phyloP scores from a whole-genome alignment of 2,888 invertebrate genomes.

The Eudemis profundana region DNA sequence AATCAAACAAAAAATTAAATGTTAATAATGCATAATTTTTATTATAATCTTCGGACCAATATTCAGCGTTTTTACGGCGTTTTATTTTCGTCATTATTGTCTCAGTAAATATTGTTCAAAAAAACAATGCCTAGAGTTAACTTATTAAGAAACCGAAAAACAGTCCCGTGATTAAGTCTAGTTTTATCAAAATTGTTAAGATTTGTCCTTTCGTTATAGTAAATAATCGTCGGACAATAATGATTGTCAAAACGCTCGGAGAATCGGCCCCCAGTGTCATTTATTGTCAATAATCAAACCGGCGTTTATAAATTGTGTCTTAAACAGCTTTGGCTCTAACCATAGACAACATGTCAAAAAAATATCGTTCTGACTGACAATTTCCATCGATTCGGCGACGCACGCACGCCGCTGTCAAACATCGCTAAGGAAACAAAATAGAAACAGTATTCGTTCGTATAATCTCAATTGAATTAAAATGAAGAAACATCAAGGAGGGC shows the following conservation, averaged over 20 bases:
- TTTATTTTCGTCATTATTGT: no score
- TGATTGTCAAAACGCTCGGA: no score
- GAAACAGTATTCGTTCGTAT: conserved; percentile 49
- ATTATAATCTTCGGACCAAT: no score
- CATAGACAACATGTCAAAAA: conserved; percentile 50
- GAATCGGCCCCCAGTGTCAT: no score
- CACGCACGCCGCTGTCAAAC: conserved; percentile 65
- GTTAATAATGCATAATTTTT: not conserved
- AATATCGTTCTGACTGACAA: conserved; percentile 55
- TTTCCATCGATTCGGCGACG: conserved; percentile 72
- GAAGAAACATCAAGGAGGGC: conserved; percentile 82
- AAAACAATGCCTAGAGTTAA: no score
- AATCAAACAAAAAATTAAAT: conserved; percentile 47
- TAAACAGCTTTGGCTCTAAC: conserved; percentile 33
- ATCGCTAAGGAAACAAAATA: conserved; percentile 58
- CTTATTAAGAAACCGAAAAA: no score
- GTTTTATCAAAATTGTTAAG: no score
- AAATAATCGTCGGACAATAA: no score
- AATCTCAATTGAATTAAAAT: conserved; percentile 57
- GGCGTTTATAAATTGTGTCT: conserved; percentile 20
- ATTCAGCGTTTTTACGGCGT: no score
- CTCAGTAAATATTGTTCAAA: not conserved
- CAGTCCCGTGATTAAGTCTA: no score
- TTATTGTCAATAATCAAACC: no score
- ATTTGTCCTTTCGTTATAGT: no score